Base-by-base conservation (phyloP, 2,888 invertebrate genomes). In the Xylophagus ater region DNA sequence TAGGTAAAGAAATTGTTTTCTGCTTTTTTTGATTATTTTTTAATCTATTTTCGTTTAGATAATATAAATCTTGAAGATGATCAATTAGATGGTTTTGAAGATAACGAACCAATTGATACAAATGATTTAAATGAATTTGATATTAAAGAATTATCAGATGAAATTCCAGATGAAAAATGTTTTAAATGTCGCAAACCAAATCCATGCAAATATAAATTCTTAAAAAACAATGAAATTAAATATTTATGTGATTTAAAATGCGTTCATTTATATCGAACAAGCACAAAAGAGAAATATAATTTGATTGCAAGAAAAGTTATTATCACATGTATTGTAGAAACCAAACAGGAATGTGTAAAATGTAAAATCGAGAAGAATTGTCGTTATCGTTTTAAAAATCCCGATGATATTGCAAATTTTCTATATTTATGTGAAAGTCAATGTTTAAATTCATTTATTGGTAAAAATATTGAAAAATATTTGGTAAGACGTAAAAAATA, bases 401-500 rank as follows among this genome's bases (percentile, higher is more conserved):
- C 68, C 56, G 56, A 69, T 59, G 69, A 66, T 26, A 68, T 65
- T 2, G 66, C 65, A 39, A 66, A 68, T 40, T 68, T 64, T 1
- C 63, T 69, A 41, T 74, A 71, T 49, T 62, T 76, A 37, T 76
- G 76, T 34, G 56, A 69, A 20, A 56, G 58, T 25, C 29, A 44
- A 4, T 76, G 76, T 44, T 62, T 73, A 12, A 62, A 70, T 47
- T 66, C 68, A 25, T 66, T 73, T 60, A 66, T 73, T 58, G 69
- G 63, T 0, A 68, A 66, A 18, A 69, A 74, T 48, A 62, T 62
- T 20, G 71, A 73, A 1, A 73, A 73, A 52, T 75, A 70, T 50
- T 60, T 66, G 12, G 66, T 70, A 42, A 69, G 70, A 45, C 63
- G 73, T 42, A 65, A 70, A 49, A 67, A 66, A 48, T 69, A 73